phyloP scores from a whole-genome alignment of 1,140 invertebrate genomes.

The Argopecten irradians region DNA sequence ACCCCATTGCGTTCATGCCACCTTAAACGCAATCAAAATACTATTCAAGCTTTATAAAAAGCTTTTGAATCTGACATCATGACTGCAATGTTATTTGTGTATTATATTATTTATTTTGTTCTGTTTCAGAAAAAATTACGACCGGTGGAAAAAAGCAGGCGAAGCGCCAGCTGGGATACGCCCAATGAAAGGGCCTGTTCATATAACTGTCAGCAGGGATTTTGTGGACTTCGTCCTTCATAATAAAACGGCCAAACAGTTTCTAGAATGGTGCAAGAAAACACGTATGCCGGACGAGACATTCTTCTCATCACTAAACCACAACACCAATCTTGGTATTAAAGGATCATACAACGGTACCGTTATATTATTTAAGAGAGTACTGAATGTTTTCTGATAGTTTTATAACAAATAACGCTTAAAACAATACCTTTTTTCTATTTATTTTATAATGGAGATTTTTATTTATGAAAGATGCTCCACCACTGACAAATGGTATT shows the following conservation, averaged over 20 bases:
- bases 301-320: conserved; percentile 59
- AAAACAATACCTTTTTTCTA: too few species aligned
- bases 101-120: too few species aligned
- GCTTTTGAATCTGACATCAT: too few species aligned
- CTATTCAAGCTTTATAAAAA: too few species aligned
- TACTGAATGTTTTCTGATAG: background rate
- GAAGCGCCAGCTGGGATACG: conserved; percentile 47
- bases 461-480: too few species aligned
- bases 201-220: conserved; percentile 53
- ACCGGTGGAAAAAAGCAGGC: conserved; percentile 24
- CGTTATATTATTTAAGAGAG: background rate
- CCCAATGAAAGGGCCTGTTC: conserved; percentile 59
- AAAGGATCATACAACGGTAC: conserved; percentile 49
- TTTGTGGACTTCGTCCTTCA: conserved; percentile 62
- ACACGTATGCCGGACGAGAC: conserved; percentile 66
- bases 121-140: background rate
- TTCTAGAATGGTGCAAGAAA: conserved; percentile 59
- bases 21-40: too few species aligned
- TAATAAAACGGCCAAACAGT: conserved; percentile 44
- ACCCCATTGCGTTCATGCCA: too few species aligned
- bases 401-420: background rate
- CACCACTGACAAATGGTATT: too few species aligned
- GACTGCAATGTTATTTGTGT: too few species aligned
- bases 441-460: too few species aligned
- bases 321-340: conserved; percentile 45